Base-by-base conservation (phyloP, 2,888 invertebrate species). In the Nephrotoma guestfalica region DNA sequence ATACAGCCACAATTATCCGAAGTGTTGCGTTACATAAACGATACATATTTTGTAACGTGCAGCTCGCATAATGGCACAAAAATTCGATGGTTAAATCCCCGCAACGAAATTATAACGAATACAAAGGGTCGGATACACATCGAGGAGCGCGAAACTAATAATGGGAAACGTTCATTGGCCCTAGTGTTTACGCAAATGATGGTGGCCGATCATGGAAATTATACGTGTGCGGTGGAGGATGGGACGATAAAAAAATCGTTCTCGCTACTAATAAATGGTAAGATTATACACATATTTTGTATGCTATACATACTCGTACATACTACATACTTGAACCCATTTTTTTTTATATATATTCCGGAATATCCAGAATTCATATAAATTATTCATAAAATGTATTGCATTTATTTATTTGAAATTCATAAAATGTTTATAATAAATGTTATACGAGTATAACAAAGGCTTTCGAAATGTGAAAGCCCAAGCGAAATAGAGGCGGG, bases 161-260 rank as follows among this genome's bases (percentile, higher is more conserved):
- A 51, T 15, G 40, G 43, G 3, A 30, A 88, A 89, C 92, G 90
- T 85, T 90, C 91, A 89, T 89, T 91, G 88, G 91, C 92, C 88
- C 90, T 93, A 86, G 91, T 93, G 87, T 92, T 93, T 88, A 91
- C 92, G 88, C 92, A 91, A 88, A 92, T 92, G 88, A 88, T 90
- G 85, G 89, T 90, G 88, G 90, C 90, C 87, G 93, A 93, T 89
- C 91, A 91, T 88, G 93, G 93, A 85, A 91, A 90, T 87, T 93
- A 93, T 91, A 90, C 90, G 40, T 93, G 93, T 89, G 90, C 90
- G 86, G 90, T 90, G 30, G 89, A 89, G 47, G 89, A 88, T 83
- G 89, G 89, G 83, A 89, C 90, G 45, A 88, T 89, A 45, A 89
- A 88, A 88, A 91, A 90, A 89, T 89, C 90, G 83, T 91, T 91